Percentiles rank a stretch among this genome's conserved stretches.
Evolutionary conservation across 2,797 vertebrate species (phyloP).

Genomic region (Arctocebus calabarensis): DNA sequence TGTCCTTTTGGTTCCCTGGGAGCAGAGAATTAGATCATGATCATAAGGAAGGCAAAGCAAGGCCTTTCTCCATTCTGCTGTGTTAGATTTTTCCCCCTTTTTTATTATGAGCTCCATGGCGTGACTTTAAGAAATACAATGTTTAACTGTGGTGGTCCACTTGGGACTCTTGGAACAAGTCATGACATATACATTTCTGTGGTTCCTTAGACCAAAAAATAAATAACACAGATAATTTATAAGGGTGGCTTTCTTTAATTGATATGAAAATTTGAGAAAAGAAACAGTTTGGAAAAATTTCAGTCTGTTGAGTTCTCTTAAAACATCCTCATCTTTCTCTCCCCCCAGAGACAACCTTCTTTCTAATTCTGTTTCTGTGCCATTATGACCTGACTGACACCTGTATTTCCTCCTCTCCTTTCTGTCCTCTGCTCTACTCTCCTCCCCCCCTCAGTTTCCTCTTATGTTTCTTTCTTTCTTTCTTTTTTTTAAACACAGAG

Average conservation of each 20-base stretch:
- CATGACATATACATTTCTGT: background rate
- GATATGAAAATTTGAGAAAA: slow-evolving; percentile 22
- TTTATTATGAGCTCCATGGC: slow-evolving; percentile 30
- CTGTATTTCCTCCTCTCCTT: background rate
- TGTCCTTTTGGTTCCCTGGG: background rate
- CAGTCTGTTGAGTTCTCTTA: background rate
- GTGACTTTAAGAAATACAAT: slow-evolving; percentile 23
- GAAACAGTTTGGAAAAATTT: slow-evolving; percentile 30
- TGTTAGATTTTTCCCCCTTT: background rate
- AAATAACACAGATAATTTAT: slow-evolving; percentile 23
- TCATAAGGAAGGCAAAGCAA: background rate
- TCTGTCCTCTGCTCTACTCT: background rate
- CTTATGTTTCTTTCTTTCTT: background rate
- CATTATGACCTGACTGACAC: background rate
- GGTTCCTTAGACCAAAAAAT: background rate
- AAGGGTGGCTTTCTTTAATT: background rate
- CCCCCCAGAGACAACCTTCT: background rate
- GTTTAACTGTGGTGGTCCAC: slow-evolving; percentile 9
- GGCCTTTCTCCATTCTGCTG: background rate
- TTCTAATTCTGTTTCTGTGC: background rate
- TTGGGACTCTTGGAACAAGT: background rate
- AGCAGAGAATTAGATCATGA: background rate
- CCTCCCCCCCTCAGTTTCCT: background rate
- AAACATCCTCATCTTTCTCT: slow-evolving; percentile 4
- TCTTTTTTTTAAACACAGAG: too few species aligned